These are phyloP conservation scores for Ameiurus melas DNA, from an alignment of 2,113 vertebrate genomes.

Conservation along the genomic window DNA sequence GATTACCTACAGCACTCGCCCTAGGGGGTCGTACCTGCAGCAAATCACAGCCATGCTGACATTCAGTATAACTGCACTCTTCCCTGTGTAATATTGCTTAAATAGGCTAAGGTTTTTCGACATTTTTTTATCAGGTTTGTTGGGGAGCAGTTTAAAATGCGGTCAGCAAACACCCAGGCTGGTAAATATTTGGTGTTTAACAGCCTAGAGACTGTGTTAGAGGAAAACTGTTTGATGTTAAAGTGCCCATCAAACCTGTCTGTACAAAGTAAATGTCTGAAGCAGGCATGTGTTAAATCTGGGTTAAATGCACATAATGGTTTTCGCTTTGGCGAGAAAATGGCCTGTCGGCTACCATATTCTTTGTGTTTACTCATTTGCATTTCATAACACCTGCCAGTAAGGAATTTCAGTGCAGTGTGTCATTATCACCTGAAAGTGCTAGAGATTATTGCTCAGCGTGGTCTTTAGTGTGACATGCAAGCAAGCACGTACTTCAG, in stretches of 20 bases:
- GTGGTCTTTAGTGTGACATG: not conserved
- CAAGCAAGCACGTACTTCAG: not conserved
- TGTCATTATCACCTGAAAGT: conserved; percentile 13
- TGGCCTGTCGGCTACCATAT: conserved; percentile 29
- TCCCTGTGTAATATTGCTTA: not conserved
- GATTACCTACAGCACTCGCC: not conserved
- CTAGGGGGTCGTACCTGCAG: not conserved
- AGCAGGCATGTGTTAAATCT: conserved; percentile 36
- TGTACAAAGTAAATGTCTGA: conserved; percentile 27
- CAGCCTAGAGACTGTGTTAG: not conserved
- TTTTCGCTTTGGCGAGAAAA: conserved; percentile 29
- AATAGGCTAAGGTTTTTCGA: not conserved
- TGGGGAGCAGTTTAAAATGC: not conserved
- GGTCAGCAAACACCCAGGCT: not conserved
- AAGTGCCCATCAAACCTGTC: conserved; percentile 40
- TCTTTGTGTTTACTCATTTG: conserved; percentile 29
- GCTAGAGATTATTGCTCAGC: not conserved
- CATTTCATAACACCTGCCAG: conserved; percentile 35
- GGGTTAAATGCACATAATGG: conserved; percentile 51
- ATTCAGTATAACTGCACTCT: not conserved
- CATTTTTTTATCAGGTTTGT: not conserved
- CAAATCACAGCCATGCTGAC: not conserved
- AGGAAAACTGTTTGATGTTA: not conserved
- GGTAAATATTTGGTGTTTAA: conserved; percentile 3
- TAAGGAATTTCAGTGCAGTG: conserved; percentile 18